These are phyloP conservation scores for Diplazon laetatorius DNA, from an alignment of 2,888 invertebrate species.

Conservation along the genomic window DNA sequence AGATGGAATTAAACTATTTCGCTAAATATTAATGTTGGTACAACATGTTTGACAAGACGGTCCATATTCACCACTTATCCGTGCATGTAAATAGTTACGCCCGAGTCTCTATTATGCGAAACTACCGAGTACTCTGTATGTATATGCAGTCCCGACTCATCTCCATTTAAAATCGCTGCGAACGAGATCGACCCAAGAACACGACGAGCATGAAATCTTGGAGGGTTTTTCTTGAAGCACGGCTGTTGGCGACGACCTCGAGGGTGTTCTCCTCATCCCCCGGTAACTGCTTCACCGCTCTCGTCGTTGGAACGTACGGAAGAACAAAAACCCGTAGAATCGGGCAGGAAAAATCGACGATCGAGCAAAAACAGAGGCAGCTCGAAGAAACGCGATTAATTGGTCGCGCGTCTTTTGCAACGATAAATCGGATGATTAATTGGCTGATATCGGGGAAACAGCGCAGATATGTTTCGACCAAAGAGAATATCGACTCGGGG, in stretches of 20 bases:
- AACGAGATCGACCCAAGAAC: conserved; percentile 65
- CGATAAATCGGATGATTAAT: conserved; percentile 39
- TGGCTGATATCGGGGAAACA: conserved; percentile 13
- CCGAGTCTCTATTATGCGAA: not conserved
- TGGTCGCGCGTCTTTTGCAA: conserved; percentile 1
- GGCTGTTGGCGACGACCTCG: conserved; percentile 20
- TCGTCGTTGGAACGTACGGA: not conserved
- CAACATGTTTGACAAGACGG: not conserved
- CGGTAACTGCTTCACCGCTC: not conserved
- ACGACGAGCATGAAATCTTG: conserved; percentile 66
- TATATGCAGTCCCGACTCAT: conserved; percentile 57
- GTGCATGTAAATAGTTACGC: conserved; percentile 8
- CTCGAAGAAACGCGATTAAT: conserved; percentile 2
- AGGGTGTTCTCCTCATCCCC: conserved; percentile 12
- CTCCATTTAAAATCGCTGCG: conserved; percentile 71
- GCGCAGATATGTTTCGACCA: not conserved
- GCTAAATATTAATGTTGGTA: not conserved
- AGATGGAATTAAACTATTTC: no score
- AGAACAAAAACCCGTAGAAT: conserved; percentile 12
- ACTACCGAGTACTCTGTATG: conserved; percentile 1
- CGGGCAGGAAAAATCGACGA: conserved; percentile 50
- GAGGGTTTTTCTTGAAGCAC: conserved; percentile 53
- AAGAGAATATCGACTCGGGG: not conserved
- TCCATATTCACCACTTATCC: not conserved
- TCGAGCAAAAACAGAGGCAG: conserved; percentile 14